Evolutionary conservation across 2,797 vertebrate species (phyloP).

Genomic region (Sciurus carolinensis): DNA sequence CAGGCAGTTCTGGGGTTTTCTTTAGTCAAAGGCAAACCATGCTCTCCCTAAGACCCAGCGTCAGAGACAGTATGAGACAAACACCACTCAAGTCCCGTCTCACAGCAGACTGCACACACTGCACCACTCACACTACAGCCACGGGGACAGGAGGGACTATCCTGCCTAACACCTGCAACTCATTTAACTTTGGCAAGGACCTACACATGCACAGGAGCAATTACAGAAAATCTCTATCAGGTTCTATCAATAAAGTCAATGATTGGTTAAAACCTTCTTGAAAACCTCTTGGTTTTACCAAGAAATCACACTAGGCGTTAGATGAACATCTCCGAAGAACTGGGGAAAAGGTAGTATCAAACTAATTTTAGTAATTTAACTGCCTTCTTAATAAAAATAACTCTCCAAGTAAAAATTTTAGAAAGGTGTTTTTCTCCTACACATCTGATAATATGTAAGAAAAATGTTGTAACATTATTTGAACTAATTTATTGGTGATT

Average conservation of each 20-base stretch:
- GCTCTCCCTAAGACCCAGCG: constrained; percentile 49
- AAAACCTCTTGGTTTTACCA: constrained; percentile 59
- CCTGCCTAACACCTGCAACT: not conserved
- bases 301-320: not conserved
- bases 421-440: constrained; percentile 33
- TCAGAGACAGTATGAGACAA: not conserved
- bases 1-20: not conserved
- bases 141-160: not conserved
- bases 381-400: constrained; percentile 37
- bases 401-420: constrained; percentile 55
- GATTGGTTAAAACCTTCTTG: constrained; percentile 35
- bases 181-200: constrained; percentile 62
- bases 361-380: not conserved
- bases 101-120: not conserved
- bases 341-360: constrained; percentile 60
- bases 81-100: not conserved
- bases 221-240: constrained; percentile 59
- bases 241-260: constrained; percentile 61
- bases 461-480: constrained; percentile 74
- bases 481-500: constrained; percentile 69
- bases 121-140: not conserved
- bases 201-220: constrained; percentile 46
- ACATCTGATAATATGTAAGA: constrained; percentile 67
- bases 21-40: constrained; percentile 51
- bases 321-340: constrained; percentile 3